Conservation (phyloP, 2,888 invertebrate genomes). For the Pristionchus arcanus region DNA sequence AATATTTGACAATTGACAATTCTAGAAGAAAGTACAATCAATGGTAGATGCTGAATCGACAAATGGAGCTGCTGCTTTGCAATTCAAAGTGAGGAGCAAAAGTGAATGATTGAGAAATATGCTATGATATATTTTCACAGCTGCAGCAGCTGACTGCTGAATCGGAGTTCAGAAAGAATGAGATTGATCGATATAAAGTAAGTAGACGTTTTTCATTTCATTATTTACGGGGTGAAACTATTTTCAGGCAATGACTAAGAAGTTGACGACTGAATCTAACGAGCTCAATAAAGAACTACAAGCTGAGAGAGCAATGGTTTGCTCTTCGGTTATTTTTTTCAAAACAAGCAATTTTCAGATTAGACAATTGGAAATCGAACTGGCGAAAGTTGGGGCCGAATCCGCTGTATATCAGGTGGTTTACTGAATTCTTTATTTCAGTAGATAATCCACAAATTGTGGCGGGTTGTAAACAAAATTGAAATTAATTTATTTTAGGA, state of each 20-base stretch:
- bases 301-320: not conserved
- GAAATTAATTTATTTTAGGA: no score
- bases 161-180: not conserved
- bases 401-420: no score
- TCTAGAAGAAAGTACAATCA: no score
- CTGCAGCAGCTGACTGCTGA: not conserved
- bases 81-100: not conserved
- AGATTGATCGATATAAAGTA: constrained; percentile 4
- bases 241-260: not conserved
- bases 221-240: not conserved
- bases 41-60: no score
- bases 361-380: no score
- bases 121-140: not conserved
- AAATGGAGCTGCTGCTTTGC: no score
- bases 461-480: no score
- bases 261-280: not conserved
- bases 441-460: no score
- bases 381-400: no score
- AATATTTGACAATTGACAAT: no score
- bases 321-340: not conserved
- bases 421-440: no score
- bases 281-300: not conserved
- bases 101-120: not conserved
- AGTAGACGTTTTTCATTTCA: not conserved
- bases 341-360: not conserved